Evolutionary conservation across 2,888 invertebrate genomes (phyloP).

Genomic region (Biston stratarius): DNA sequence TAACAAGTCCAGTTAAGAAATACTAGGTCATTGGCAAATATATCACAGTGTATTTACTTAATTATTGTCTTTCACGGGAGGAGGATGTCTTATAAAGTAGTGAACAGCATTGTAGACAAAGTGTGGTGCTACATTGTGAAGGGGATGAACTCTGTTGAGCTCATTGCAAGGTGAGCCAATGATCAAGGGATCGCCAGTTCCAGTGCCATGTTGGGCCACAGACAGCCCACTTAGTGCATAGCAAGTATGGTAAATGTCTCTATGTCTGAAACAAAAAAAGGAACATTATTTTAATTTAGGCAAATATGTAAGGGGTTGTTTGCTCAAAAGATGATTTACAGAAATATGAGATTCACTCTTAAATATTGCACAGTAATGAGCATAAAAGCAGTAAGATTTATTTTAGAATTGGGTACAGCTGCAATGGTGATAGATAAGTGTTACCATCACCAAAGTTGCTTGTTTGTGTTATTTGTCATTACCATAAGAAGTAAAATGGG

Average conservation of each 20-base stretch:
- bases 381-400: too few species aligned
- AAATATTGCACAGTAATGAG: too few species aligned
- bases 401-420: too few species aligned
- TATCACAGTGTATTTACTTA: constrained; percentile 44
- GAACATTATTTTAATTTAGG: too few species aligned
- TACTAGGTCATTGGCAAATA: neutral
- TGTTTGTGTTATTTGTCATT: too few species aligned
- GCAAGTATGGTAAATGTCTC: constrained; percentile 99
- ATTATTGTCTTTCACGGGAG: constrained; percentile 77
- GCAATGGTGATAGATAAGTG: too few species aligned
- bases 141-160: constrained; percentile 91
- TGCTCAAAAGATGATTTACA: too few species aligned
- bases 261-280: constrained; percentile 85
- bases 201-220: constrained; percentile 93
- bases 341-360: too few species aligned
- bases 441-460: too few species aligned
- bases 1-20: too few species aligned
- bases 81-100: constrained; percentile 80
- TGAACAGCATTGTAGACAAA: constrained; percentile 81
- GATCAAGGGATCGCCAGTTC: constrained; percentile 81
- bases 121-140: constrained; percentile 93
- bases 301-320: too few species aligned
- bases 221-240: constrained; percentile 98
- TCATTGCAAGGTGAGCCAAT: constrained; percentile 90
- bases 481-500: too few species aligned